Evolutionary conservation across 2,888 invertebrate genomes (phyloP).

Genomic region (Hypercompe scribonia): DNA sequence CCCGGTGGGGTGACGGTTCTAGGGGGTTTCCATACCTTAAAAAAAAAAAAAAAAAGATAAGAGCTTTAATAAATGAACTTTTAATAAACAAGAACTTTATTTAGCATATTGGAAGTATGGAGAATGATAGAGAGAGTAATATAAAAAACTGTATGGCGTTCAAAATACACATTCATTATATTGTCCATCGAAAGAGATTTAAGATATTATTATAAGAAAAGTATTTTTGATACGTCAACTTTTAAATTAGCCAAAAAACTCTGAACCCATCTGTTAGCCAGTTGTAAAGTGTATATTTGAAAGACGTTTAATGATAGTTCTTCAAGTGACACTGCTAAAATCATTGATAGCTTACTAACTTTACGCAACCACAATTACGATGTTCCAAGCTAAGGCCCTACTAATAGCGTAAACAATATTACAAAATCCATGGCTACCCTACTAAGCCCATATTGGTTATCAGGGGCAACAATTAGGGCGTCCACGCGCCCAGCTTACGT

Average conservation of each 20-base stretch:
- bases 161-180: neutral
- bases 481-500: conserved; percentile 80
- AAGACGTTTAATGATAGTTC: neutral
- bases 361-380: conserved; percentile 17
- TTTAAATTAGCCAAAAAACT: neutral
- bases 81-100: no score
- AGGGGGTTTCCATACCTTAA: no score
- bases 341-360: conserved; percentile 6
- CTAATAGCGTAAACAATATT: conserved; percentile 26
- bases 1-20: no score
- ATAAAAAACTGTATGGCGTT: neutral
- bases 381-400: conserved; percentile 11
- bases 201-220: neutral
- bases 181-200: no score
- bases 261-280: neutral
- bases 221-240: neutral
- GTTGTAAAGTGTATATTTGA: neutral
- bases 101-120: neutral
- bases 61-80: no score
- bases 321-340: neutral
- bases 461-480: conserved; percentile 81
- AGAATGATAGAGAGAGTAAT: neutral
- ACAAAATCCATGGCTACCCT: conserved; percentile 59
- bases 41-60: no score
- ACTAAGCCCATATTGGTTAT: conserved; percentile 78